Percentiles rank a stretch among this genome's conserved stretches.
Evolutionary conservation across 92 coral and sea anemone species (phyloP).

Genomic region (Zoanthus gigantus): DNA sequence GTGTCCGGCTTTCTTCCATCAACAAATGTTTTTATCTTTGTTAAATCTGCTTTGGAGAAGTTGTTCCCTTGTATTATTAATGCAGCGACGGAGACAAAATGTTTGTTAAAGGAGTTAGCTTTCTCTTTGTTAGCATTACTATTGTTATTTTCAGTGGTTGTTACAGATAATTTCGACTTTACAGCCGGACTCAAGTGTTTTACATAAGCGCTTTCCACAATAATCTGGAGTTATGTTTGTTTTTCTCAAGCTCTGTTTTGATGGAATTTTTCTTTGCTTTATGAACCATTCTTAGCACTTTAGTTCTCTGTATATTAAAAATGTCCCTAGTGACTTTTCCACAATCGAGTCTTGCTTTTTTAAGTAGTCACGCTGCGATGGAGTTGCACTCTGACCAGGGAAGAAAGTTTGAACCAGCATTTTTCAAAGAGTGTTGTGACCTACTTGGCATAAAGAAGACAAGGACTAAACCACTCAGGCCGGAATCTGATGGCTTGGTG

Average conservation of each 20-base stretch:
- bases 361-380: constrained; percentile 19
- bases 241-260: constrained; percentile 2
- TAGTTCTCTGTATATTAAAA: background rate
- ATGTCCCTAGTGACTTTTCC: constrained; percentile 31
- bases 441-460: too few species aligned
- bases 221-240: constrained; percentile 16
- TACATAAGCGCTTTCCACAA: constrained; percentile 19
- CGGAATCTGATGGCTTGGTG: too few species aligned
- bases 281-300: constrained; percentile 12
- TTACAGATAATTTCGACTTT: background rate
- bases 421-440: too few species aligned
- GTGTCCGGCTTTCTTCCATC: background rate
- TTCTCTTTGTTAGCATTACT: background rate
- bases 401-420: too few species aligned
- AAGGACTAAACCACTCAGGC: too few species aligned
- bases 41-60: background rate
- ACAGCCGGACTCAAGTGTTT: constrained; percentile 2
- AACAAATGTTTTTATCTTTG: background rate
- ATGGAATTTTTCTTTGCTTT: constrained; percentile 11
- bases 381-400: too few species aligned
- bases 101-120: background rate
- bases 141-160: background rate
- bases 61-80: background rate
- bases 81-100: background rate
- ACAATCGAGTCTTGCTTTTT: constrained; percentile 34